Conservation (phyloP, 2,888 invertebrate species). For the Mechanitis mazaeus region DNA sequence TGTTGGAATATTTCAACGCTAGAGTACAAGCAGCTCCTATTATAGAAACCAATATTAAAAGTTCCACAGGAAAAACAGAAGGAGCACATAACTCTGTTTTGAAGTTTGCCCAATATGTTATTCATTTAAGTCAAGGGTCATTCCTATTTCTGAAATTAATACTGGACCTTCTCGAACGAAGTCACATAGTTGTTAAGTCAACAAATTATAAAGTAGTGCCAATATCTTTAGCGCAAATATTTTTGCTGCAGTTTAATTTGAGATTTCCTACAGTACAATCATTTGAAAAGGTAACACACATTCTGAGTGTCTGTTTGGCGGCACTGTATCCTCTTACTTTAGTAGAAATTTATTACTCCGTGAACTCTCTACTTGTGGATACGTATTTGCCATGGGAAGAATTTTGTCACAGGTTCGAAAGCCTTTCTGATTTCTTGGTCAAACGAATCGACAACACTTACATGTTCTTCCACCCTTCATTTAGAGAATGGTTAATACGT, state of each 20-base stretch:
- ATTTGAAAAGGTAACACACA: constrained; percentile 92
- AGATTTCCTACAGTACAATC: constrained; percentile 93
- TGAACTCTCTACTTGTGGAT: constrained; percentile 89
- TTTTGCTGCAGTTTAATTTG: constrained; percentile 92
- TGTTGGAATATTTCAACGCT: constrained; percentile 90
- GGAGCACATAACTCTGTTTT: constrained; percentile 80
- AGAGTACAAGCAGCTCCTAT: constrained; percentile 87
- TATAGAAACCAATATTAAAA: constrained; percentile 89
- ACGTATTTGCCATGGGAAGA: constrained; percentile 92
- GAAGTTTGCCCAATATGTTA: constrained; percentile 91
- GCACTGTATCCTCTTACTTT: constrained; percentile 93
- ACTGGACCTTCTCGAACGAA: constrained; percentile 93
- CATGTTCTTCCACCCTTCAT: constrained; percentile 98
- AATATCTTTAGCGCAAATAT: constrained; percentile 91
- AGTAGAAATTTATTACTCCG: constrained; percentile 94
- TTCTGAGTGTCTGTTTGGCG: constrained; percentile 92
- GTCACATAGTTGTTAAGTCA: constrained; percentile 94
- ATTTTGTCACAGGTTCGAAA: constrained; percentile 90
- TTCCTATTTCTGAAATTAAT: constrained; percentile 94
- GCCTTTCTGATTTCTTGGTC: constrained; percentile 90
- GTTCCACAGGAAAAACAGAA: constrained; percentile 80
- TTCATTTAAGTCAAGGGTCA: constrained; percentile 89
- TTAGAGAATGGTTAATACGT: constrained; percentile 96
- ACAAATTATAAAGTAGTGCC: constrained; percentile 95
- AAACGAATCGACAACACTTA: constrained; percentile 94